Evolutionary conservation across 2,888 invertebrate genomes (phyloP), one percentile per base, ranked within the genome.

Genomic region (Eretmocerus hayati): DNA sequence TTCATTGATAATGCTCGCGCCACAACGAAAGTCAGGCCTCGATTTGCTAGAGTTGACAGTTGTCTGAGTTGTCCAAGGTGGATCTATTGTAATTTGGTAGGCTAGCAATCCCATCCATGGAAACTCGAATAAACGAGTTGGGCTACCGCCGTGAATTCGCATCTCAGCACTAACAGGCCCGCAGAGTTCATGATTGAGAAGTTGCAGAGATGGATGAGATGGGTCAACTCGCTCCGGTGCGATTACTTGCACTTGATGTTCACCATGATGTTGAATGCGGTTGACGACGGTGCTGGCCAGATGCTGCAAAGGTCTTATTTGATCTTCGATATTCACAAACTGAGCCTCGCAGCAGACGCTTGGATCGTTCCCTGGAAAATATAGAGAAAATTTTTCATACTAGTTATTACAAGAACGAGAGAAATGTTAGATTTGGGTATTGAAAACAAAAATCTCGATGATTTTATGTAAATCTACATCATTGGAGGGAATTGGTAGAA

Each of bases 261-360:
- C 4, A 8, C 16, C 19, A 36, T 36, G 18, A 36, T 36, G 9
- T 18, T 36, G 13, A 6, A 30, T 9, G 8, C 30, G 30, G 8
- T 30, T 11, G 30, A 30, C 8, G 30, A 9, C 11, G 8, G 8
- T 30, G 30, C 30, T 6, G 8, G 8, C 11, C 30, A 13, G 11
- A 9, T 33, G 3, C 15, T 9, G 2, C n/a, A n/a, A 16, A n/a
- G 3, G 2, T 8, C 32, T n/a, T 5, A 16, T 5, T 9, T 3
- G 18, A 15, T 18, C 9, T 6, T 26, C 19, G 8, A 20, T 1
- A 1, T 45, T 21, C 1, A 20, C 50, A n/a, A 42, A 60, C 58
- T n/a, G n/a, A n/a, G n/a, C n/a, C n/a, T n/a, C n/a, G 56, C 74
- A 74, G 54, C 74, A 74, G 11, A 77, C 74, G 55, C 68, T 69